Base-by-base conservation (phyloP, 2,113 vertebrate species). In the Clarias batrachus region DNA sequence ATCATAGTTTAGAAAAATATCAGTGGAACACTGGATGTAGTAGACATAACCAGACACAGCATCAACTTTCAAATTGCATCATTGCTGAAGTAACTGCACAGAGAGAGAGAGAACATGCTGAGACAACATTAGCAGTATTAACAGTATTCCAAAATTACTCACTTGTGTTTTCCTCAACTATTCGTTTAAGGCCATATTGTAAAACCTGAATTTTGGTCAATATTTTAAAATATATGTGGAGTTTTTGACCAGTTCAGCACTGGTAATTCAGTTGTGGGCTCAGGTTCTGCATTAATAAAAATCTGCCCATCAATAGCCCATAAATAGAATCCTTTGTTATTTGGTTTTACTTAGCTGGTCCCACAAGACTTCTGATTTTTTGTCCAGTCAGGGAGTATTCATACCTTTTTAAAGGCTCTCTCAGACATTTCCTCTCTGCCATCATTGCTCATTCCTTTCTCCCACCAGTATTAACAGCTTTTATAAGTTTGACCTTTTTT, bases 391-490 rank as follows among this genome's bases (percentile, higher is more conserved):
- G 93, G 92, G 92, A 86, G 63, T 88, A 86, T 56, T 17, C 3
- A 89, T 92, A 86, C 65, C 62, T 33, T 89, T 88, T 85, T 87
- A 62, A 21, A 30, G 83, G 52, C 23, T 41, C 4, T 70, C 73
- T 48, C 11, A 2, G 33, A 41, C 37, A 21, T 7, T 80, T 57
- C 74, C 57, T 21, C 81, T 25, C 62, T 19, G 10, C 27, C 52
- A 27, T 62, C 54, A 48, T 65, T 81, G 30, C 77, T 71, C 37
- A 73, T 71, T 86, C 27, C 33, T 37, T 81, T n/a, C 57, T 83
- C 86, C 90, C 88, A 91, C 93, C 92, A 89, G 84, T 90, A 91
- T 89, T 87, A 93, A 93, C 91, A 41, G 70, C 91, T 91, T 93
- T 93, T 91, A 82, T 87, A 87, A 91, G 86, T 91, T 91, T 89